Conservation (phyloP, 2,888 invertebrate genomes). For the Tetragonisca angustula region DNA sequence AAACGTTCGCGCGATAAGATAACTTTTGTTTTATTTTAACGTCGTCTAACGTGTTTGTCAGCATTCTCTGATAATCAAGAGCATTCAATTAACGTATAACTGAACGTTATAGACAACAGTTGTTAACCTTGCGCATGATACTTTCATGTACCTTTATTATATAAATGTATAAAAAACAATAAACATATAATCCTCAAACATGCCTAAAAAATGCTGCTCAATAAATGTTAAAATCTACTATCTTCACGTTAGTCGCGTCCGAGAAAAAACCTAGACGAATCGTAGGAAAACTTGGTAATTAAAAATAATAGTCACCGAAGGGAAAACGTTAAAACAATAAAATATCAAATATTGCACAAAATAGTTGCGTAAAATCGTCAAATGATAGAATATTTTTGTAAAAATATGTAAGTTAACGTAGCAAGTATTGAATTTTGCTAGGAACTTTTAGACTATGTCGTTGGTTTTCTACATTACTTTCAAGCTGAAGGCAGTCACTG, state of each 20-base stretch:
- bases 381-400: background rate
- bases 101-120: background rate
- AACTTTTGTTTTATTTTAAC: constrained; percentile 6
- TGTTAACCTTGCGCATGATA: background rate
- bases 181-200: constrained; percentile 36
- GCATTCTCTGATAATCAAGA: background rate
- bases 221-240: constrained; percentile 40
- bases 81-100: background rate
- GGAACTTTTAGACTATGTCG: constrained; percentile 38
- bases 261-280: constrained; percentile 34
- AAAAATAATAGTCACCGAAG: background rate
- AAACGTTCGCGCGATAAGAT: constrained; percentile 7
- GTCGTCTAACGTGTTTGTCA: background rate
- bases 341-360: background rate
- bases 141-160: background rate
- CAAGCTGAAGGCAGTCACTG: constrained; percentile 70
- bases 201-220: constrained; percentile 52
- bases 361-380: background rate
- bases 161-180: constrained; percentile 39
- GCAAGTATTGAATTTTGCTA: constrained; percentile 10
- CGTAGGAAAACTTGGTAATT: background rate
- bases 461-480: constrained; percentile 54
- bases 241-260: constrained; percentile 31
- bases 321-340: background rate
- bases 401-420: background rate